Conservation (phyloP, 2,113 vertebrate genomes). For the Bathybates hornii region DNA sequence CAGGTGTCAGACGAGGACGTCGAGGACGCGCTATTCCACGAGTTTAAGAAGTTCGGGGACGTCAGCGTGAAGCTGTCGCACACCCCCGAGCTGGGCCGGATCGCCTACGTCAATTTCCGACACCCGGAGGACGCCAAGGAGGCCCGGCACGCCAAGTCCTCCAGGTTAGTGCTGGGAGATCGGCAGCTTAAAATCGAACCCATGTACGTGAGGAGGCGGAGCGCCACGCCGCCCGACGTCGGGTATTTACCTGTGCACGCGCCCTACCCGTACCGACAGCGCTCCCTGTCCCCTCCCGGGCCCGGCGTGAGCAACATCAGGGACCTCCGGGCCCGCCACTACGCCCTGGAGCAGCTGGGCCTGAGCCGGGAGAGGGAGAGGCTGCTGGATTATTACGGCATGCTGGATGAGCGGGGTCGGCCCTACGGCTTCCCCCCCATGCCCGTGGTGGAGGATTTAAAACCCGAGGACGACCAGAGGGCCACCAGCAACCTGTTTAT, state of each 20-base stretch:
- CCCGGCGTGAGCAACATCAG: conserved; percentile 76
- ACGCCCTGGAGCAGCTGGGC: conserved; percentile 79
- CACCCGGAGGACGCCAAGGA: conserved; percentile 92
- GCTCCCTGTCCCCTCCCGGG: conserved; percentile 84
- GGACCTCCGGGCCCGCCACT: conserved; percentile 80
- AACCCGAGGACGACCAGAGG: conserved; percentile 93
- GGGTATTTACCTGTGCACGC: conserved; percentile 80
- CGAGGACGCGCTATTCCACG: conserved; percentile 93
- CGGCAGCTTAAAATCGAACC: conserved; percentile 91
- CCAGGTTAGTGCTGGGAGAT: conserved; percentile 85
- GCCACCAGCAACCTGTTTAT: conserved; percentile 96
- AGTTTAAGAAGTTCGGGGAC: conserved; percentile 96
- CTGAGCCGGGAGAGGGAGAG: conserved; percentile 82
- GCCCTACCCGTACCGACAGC: conserved; percentile 82
- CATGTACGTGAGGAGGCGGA: conserved; percentile 81
- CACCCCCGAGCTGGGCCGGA: conserved; percentile 89
- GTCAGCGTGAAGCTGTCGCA: conserved; percentile 94
- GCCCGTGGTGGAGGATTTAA: conserved; percentile 87
- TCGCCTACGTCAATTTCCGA: conserved; percentile 95
- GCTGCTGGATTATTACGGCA: conserved; percentile 87
- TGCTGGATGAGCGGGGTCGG: conserved; percentile 87
- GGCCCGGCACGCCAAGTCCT: conserved; percentile 83
- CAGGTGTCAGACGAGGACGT: conserved; percentile 91
- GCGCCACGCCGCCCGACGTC: conserved; percentile 78
- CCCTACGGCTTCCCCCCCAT: conserved; percentile 76